These are phyloP conservation scores for Rhincodon typus DNA, from an alignment of 2,797 vertebrate genomes.

Conservation along the genomic window DNA sequence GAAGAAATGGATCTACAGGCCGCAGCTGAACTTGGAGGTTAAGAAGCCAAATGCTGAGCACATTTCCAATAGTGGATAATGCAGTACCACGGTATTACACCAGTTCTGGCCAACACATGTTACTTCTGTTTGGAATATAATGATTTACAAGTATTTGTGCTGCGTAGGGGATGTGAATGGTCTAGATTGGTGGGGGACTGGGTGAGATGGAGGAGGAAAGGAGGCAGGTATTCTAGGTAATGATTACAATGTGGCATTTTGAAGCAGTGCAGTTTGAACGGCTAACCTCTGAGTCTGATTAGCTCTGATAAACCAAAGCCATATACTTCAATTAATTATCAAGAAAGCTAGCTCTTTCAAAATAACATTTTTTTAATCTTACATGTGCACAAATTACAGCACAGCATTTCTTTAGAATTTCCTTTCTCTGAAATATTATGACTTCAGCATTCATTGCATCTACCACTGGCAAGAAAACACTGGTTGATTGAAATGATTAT, in stretches of 20 bases:
- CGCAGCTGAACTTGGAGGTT: neutral
- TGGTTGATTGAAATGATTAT: conserved; percentile 32
- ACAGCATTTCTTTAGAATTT: neutral
- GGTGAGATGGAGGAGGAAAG: neutral
- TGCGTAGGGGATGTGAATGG: neutral
- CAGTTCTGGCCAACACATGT: conserved; percentile 26
- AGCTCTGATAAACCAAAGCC: neutral
- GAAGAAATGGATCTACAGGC: neutral
- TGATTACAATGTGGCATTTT: conserved; percentile 19
- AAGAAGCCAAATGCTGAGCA: neutral
- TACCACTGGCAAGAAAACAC: neutral
- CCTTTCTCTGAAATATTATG: neutral
- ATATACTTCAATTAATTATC: conserved; percentile 9
- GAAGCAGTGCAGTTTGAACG: neutral
- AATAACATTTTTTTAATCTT: neutral
- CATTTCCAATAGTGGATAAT: neutral
- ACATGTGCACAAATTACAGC: neutral
- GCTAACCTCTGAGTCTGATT: neutral
- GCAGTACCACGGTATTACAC: neutral
- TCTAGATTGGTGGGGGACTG: neutral
- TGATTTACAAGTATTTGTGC: conserved; percentile 18
- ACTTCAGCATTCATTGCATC: neutral
- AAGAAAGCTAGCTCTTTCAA: neutral
- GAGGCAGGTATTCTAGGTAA: neutral
- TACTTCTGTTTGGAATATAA: conserved; percentile 10